Evolutionary conservation across 2,113 vertebrate genomes (phyloP).

Genomic region (Cyanoliseus patagonus): DNA sequence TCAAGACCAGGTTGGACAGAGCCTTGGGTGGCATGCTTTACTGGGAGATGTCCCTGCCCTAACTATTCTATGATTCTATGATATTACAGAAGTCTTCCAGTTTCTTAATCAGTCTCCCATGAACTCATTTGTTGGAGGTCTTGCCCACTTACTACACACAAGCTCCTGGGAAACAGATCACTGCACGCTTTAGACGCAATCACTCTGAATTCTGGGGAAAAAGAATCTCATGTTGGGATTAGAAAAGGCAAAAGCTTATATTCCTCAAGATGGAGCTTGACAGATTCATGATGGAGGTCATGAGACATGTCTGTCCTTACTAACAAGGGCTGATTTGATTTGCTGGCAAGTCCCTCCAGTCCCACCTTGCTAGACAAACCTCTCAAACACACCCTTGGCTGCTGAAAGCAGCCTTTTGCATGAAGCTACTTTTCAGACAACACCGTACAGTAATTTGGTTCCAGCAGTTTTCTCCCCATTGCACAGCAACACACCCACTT

Average conservation of each 20-base stretch:
- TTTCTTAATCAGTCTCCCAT: background rate
- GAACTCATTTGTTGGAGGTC: background rate
- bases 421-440: background rate
- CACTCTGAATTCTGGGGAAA: background rate
- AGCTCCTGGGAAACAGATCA: background rate
- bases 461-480: background rate
- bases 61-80: no score
- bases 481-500: background rate
- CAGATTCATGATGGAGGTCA: slow-evolving; percentile 37
- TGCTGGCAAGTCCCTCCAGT: background rate
- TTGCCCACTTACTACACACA: background rate
- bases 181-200: slow-evolving; percentile 11
- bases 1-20: no score
- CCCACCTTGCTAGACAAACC: background rate
- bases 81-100: background rate
- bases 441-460: background rate
- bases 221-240: background rate
- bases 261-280: background rate
- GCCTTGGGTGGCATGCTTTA: no score
- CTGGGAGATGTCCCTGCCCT: no score
- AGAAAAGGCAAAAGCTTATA: slow-evolving; percentile 25
- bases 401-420: background rate
- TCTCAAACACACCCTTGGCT: background rate
- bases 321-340: slow-evolving; percentile 20
- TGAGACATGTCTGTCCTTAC: background rate